phyloP scores from a whole-genome alignment of 2,888 invertebrate species.

The Clanis bilineata region DNA sequence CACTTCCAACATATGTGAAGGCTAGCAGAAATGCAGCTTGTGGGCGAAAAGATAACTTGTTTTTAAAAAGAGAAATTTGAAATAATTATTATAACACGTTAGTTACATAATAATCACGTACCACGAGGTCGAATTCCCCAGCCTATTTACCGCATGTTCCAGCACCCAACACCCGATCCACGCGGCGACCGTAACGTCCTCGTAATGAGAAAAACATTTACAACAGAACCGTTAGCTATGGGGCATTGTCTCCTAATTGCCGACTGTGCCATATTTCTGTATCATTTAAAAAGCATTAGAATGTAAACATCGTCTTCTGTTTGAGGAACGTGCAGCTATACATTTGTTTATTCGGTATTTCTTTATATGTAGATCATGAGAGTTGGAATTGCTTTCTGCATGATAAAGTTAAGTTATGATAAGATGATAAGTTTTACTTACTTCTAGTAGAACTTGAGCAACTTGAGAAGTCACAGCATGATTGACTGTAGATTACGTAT shows the following conservation, averaged over 20 bases:
- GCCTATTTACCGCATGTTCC: slow-evolving; percentile 30
- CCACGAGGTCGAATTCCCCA: slow-evolving; percentile 14
- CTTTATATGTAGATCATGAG: too few relatives aligned
- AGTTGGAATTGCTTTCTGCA: too few relatives aligned
- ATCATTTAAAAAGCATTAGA: slow-evolving; percentile 8
- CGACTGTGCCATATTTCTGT: background rate
- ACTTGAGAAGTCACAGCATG: too few relatives aligned
- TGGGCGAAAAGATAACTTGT: too few relatives aligned
- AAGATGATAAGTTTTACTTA: too few relatives aligned
- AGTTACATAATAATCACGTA: background rate
- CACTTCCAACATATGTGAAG: too few relatives aligned
- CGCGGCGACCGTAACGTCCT: slow-evolving; percentile 36
- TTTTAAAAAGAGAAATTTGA: too few relatives aligned
- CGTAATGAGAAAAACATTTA: slow-evolving; percentile 32
- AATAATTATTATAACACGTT: background rate
- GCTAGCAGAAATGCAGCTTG: too few relatives aligned
- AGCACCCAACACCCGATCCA: slow-evolving; percentile 24
- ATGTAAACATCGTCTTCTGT: background rate
- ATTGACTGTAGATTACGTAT: too few relatives aligned
- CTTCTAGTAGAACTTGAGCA: too few relatives aligned
- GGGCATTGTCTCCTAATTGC: slow-evolving; percentile 17
- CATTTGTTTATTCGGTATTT: background rate
- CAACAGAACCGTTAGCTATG: slow-evolving; percentile 16
- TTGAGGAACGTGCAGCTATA: background rate
- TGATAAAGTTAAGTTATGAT: too few relatives aligned